These are phyloP conservation scores for Myioborus melanocephalus DNA, from an alignment of 2,797 vertebrate species.

Conservation along the genomic window DNA sequence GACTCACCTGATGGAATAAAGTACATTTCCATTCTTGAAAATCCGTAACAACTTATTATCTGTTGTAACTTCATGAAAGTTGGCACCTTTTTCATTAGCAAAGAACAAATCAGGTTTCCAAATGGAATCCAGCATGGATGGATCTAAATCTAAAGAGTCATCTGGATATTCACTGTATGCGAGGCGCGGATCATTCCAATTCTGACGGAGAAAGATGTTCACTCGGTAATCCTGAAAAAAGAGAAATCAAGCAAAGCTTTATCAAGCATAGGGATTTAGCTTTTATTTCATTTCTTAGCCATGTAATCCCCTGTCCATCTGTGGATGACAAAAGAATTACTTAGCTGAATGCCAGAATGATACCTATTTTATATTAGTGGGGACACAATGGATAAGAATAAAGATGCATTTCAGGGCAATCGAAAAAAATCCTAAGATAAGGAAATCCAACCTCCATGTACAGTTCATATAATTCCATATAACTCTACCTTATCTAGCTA, in stretches of 20 bases:
- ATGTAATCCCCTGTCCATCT: slow-evolving; percentile 42
- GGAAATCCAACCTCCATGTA: neutral
- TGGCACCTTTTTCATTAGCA: slow-evolving; percentile 96
- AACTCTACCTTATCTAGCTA: neutral
- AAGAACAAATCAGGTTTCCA: slow-evolving; percentile 98
- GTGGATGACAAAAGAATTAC: slow-evolving; percentile 49
- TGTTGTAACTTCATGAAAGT: slow-evolving; percentile 96
- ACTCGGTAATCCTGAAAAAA: slow-evolving; percentile 90
- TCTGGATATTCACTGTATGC: slow-evolving; percentile 95
- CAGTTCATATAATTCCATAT: neutral
- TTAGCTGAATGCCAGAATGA: slow-evolving; percentile 8
- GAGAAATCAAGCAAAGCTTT: slow-evolving; percentile 42
- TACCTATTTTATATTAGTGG: slow-evolving; percentile 20
- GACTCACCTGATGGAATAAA: slow-evolving; percentile 92
- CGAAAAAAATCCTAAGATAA: neutral
- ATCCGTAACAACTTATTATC: slow-evolving; percentile 95
- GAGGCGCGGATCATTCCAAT: slow-evolving; percentile 94
- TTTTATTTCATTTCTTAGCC: slow-evolving; percentile 45
- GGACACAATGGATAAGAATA: neutral
- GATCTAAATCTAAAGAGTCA: slow-evolving; percentile 93
- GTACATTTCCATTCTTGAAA: slow-evolving; percentile 95
- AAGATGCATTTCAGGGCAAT: neutral
- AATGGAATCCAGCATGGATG: slow-evolving; percentile 96
- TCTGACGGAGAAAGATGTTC: slow-evolving; percentile 96
- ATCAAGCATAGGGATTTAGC: slow-evolving; percentile 14